These are phyloP conservation scores for Panzeria rudis DNA, from an alignment of 2,888 invertebrate genomes.

Conservation along the genomic window DNA sequence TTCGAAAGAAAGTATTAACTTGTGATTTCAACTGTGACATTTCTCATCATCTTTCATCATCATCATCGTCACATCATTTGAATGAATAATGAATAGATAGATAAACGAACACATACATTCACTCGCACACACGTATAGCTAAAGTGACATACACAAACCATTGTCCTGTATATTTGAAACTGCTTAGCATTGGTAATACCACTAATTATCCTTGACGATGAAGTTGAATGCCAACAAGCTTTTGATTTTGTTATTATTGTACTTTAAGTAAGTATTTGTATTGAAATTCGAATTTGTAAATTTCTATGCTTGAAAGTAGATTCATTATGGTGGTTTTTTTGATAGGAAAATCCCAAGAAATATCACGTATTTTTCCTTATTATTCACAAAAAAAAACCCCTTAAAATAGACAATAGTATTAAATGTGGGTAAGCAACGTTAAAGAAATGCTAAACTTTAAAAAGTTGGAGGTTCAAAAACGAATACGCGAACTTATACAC, in stretches of 20 bases:
- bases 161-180: constrained; percentile 69
- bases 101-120: not conserved
- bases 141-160: constrained; percentile 12
- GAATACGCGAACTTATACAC: not conserved
- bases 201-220: constrained; percentile 79
- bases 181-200: constrained; percentile 80
- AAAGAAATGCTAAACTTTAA: constrained; percentile 16
- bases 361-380: constrained; percentile 61
- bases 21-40: constrained; percentile 82
- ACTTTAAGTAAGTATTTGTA: constrained; percentile 29
- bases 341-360: constrained; percentile 53
- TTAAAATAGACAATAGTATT: constrained; percentile 65
- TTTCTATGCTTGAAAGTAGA: constrained; percentile 37
- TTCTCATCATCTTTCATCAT: constrained; percentile 77
- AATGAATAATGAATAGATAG: constrained; percentile 51
- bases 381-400: constrained; percentile 50
- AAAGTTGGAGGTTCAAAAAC: not conserved
- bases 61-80: constrained; percentile 49
- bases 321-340: constrained; percentile 55
- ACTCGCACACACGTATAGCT: not conserved
- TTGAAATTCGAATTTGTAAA: constrained; percentile 42
- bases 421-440: constrained; percentile 49
- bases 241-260: constrained; percentile 56
- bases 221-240: constrained; percentile 65
- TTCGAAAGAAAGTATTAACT: constrained; percentile 77